Base-by-base conservation (phyloP, 1,140 invertebrate genomes). In the Teleopsis dalmanni region DNA sequence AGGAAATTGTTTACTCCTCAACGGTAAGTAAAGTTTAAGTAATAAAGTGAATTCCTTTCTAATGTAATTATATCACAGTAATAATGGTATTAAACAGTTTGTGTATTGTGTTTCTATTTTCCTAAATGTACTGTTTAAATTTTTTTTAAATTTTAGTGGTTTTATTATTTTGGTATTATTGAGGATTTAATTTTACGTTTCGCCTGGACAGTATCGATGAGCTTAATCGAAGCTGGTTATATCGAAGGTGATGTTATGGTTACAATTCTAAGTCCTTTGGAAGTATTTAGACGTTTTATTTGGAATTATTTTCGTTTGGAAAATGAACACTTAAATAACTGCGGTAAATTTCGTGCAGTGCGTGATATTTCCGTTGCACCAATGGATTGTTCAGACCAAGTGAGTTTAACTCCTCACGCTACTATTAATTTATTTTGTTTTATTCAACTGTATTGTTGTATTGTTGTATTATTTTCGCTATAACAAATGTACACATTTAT, bases 151-250 rank as follows among this genome's bases (percentile, higher is more conserved):
- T 78, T 75, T 26, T 62, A 88, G 85, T 80, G 80, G 59, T 98
- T 95, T 69, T 98, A 98, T 72, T 99, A 99, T 70, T 91, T 96
- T 75, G 95, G 94, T 31, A 95, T 98, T 52, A 78, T 97, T 46
- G 94, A 98, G 76, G 95, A 99, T 75, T 86, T 97, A 50, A 75
- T 98, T 50, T 72, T 95, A 16, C 77, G 91, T 55, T 92, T 93
- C 62, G 77, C 79, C 23, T 95, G 91, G 91, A 78, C 80, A 2
- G 63, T 85, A 33, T 83, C 85, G 21, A 79, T 91, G 48, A 82
- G 85, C 34, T 68, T 93, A 14, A 86, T 81, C n/a, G 84, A 91
- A 65, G 78, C 80, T 29, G 79, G 79, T 36, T 77, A 81, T 35
- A 74, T 89, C 13, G 78, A 83, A 48, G 73, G 76, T 18, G 91